Percentiles rank a stretch among this genome's conserved stretches.
Evolutionary conservation across 2,888 invertebrate genomes (phyloP).

Genomic region (Pyrrhia umbra): DNA sequence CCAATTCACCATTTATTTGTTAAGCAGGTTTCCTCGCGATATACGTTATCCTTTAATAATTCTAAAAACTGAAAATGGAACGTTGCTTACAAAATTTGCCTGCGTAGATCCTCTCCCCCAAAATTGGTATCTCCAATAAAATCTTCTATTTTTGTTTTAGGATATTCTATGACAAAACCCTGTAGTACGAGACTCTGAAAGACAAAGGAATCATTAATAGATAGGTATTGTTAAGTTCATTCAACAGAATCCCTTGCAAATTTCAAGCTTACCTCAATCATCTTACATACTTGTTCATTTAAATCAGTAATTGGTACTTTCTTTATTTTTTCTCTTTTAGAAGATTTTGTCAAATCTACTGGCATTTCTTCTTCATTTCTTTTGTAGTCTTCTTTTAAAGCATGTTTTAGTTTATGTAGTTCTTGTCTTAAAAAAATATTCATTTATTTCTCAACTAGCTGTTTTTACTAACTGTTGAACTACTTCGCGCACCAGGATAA

Average conservation of each 20-base stretch:
- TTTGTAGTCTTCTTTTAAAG: constrained; percentile 76
- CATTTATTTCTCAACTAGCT: too few relatives aligned
- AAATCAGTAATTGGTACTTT: constrained; percentile 56
- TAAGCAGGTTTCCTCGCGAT: too few relatives aligned
- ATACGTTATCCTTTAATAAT: background rate
- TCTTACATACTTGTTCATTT: constrained; percentile 63
- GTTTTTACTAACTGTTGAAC: too few relatives aligned
- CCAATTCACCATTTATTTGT: background rate
- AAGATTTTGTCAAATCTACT: constrained; percentile 66
- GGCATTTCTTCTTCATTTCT: constrained; percentile 74
- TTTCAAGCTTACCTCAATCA: constrained; percentile 71
- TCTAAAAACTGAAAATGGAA: background rate
- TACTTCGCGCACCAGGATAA: too few relatives aligned
- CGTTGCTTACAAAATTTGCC: constrained; percentile 69
- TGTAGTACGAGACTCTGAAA: constrained; percentile 70
- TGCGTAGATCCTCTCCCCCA: constrained; percentile 77
- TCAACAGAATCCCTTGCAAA: too few relatives aligned
- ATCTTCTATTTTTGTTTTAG: constrained; percentile 70
- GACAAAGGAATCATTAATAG: background rate
- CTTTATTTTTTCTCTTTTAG: constrained; percentile 61
- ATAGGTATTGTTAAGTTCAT: too few relatives aligned
- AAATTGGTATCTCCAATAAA: constrained; percentile 81
- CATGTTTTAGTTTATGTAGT: constrained; percentile 70
- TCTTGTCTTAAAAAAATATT: constrained; percentile 68
- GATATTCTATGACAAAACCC: constrained; percentile 74